Evolutionary conservation across 2,797 vertebrate genomes (phyloP), one percentile per base, ranked within the genome.

Genomic region (Psittacula echo): DNA sequence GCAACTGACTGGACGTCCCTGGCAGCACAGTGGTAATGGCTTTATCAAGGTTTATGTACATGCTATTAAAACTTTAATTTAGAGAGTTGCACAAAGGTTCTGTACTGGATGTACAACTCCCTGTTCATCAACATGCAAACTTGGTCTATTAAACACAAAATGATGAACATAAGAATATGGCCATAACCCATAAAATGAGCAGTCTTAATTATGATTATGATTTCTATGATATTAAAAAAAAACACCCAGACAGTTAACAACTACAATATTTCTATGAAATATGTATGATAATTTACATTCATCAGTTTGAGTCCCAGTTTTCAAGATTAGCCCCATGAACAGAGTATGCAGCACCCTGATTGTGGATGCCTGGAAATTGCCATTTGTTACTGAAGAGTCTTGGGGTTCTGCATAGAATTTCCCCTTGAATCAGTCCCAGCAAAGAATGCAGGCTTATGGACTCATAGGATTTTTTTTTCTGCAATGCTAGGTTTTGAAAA

Each of bases 1-100:
- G 37, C 45, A 61, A 6, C 53, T 51, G 66, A 48, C 45, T 23
- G 18, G n/a, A 58, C 0, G 0, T 53, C 19, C 56, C 71, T 2
- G 4, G 70, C 44, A 56, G 50, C 10, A 71, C 4, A 11, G 17
- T 26, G 21, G 8, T 17, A 34, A 44, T 30, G 30, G 9, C 34
- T 60, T 58, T 44, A 77, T 15, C 44, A 47, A 58, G 7, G 16
- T 77, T 75, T 6, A 26, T 4, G 6, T 7, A 34, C 60, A 39
- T 26, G 15, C 24, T 42, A 50, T 42, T 73, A 42, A 58, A 61
- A 45, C 8, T 61, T 68, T 18, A 50, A 68, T 47, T 70, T 32
- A 56, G 3, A 42, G n/a, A 29, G 9, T 53, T 61, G 21, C 60
- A 56, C 34, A 22, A 3, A 80, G 44, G 9, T 68, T 89, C 50